A percentile compares a stretch with the other conserved stretches of the same genome.
These are phyloP conservation scores for Ellobium chinense DNA, from an alignment of 2,888 invertebrate species.

Conservation along the genomic window DNA sequence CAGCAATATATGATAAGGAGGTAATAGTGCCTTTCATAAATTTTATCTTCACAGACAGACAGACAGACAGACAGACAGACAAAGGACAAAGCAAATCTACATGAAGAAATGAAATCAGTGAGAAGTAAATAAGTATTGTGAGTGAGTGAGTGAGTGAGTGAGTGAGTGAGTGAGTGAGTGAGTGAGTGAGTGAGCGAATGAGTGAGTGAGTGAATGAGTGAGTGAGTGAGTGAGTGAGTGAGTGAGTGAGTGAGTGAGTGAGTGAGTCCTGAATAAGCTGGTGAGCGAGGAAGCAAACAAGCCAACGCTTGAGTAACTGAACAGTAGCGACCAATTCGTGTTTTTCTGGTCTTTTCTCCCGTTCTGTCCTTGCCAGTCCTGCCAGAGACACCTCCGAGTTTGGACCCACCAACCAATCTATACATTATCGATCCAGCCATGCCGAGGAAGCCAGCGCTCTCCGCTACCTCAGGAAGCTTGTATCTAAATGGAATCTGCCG, in stretches of 20 bases:
- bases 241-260: too few relatives aligned
- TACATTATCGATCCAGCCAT: conserved; percentile 1
- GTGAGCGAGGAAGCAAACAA: too few relatives aligned
- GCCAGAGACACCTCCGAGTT: neutral
- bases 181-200: conserved; percentile 4
- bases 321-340: too few relatives aligned
- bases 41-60: neutral
- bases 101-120: too few relatives aligned
- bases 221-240: neutral
- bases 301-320: too few relatives aligned
- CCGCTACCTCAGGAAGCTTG: neutral
- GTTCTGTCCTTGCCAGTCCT: neutral
- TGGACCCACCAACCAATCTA: neutral
- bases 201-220: conserved; percentile 8
- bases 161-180: neutral
- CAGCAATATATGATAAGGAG: too few relatives aligned
- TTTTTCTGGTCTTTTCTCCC: neutral
- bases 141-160: neutral
- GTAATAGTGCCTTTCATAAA: too few relatives aligned
- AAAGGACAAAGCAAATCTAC: too few relatives aligned
- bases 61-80: conserved; percentile 10
- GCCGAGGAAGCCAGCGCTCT: neutral
- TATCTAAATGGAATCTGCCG: neutral
- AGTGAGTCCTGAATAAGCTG: too few relatives aligned
- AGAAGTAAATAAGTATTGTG: neutral